Base-by-base conservation (phyloP, 2,113 vertebrate genomes). In the Amphiprion ocellaris region DNA sequence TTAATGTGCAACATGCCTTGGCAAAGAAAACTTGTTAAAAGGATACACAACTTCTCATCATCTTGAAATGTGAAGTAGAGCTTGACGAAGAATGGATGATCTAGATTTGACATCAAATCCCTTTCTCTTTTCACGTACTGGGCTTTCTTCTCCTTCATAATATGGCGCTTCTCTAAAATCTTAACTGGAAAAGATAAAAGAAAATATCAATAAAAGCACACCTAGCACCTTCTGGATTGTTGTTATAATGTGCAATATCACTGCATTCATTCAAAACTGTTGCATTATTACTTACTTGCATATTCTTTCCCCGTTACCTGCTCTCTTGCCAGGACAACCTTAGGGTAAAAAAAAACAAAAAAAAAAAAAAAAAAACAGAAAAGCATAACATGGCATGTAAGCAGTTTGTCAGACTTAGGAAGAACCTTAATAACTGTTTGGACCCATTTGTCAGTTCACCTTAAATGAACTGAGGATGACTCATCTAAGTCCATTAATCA, bases 11-110 rank as follows among this genome's bases (percentile, higher is more conserved):
- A 21, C 3, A 71, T 12, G n/a, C 1, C 12, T 21, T 74, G 4
- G 62, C 26, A 73, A 62, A 53, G 7, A 28, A 11, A 3, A 33
- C 10, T 17, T 69, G 24, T 81, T 55, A 81, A 81, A 96, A 99
- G 97, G 98, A 99, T 99, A 99, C 98, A 99, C 11, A 99, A 95
- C 92, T 99, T 99, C 91, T 99, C 98, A 69, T 98, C 97, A 70
- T 99, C 98, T 95, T 99, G 98, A 96, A 99, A 99, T 37, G 98
- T 99, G 93, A 99, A 99, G 95, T 97, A 99, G 74, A 99, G 97
- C 88, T 99, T 98, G 92, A 99, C 97, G 78, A 99, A 99, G 92
- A 99, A 99, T 23, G 98, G 96, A 87, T 99, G 98, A 92, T 99
- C 97, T 90, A 99, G 95, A 70, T 95, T 96, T 54, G 98, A 99